Percentiles rank a stretch among this genome's conserved stretches.
phyloP scores from a whole-genome alignment of 2,888 invertebrate species.

The Chymomyza procnemis region DNA sequence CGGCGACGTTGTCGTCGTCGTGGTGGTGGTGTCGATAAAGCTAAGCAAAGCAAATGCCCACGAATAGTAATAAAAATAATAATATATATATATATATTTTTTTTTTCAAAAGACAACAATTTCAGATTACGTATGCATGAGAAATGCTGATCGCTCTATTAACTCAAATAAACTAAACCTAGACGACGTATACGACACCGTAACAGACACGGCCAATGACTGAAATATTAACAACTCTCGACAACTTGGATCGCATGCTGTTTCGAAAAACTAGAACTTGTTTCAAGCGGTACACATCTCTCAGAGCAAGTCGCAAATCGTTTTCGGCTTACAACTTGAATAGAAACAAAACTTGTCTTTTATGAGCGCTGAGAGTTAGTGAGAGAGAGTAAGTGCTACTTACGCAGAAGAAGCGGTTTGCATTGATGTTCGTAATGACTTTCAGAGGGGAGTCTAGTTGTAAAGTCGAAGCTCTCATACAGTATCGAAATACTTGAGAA shows the following conservation, averaged over 20 bases:
- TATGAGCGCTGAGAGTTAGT: not conserved
- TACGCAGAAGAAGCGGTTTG: not conserved
- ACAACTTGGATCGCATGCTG: not conserved
- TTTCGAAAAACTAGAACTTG: not conserved
- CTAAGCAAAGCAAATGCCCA: not conserved
- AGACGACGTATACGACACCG: not conserved
- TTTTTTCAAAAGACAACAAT: not conserved
- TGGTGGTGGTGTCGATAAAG: not conserved
- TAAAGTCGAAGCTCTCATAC: not conserved
- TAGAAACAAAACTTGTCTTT: not conserved
- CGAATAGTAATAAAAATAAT: not conserved
- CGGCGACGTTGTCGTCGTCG: no score
- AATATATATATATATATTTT: no score
- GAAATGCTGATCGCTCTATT: not conserved
- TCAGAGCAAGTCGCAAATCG: not conserved
- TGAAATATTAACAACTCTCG: not conserved
- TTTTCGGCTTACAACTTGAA: not conserved
- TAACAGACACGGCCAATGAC: not conserved
- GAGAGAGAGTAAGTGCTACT: not conserved
- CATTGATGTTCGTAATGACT: not conserved
- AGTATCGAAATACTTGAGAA: not conserved
- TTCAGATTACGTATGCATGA: not conserved
- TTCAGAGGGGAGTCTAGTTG: not conserved
- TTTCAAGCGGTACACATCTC: not conserved
- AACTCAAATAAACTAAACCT: not conserved